Conservation (phyloP, 1,140 invertebrate species). For the Anoplolepis gracilipes region DNA sequence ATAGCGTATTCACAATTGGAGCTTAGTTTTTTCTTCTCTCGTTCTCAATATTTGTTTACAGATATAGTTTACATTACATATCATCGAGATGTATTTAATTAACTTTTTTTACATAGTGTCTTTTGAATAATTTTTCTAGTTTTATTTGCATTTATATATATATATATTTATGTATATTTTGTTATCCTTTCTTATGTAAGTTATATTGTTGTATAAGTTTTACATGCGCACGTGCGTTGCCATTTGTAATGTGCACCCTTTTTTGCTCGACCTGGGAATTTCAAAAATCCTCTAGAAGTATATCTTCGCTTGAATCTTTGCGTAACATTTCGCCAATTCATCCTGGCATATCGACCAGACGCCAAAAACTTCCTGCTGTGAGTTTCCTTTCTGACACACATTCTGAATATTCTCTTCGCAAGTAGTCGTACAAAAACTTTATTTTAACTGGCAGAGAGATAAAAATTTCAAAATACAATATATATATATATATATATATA, state of each 20-base stretch:
- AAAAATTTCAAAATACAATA: neutral
- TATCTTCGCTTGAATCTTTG: neutral
- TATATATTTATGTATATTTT: neutral
- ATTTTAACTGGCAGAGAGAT: neutral
- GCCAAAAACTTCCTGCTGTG: conserved; percentile 14
- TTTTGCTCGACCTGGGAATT: neutral
- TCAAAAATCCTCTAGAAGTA: conserved; percentile 16
- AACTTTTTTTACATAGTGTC: neutral
- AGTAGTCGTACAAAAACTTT: neutral
- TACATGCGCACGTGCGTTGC: neutral
- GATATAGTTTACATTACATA: neutral
- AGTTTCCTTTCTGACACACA: conserved; percentile 7
- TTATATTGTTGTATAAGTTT: neutral
- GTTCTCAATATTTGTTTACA: neutral
- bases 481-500: no score
- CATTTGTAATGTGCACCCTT: neutral
- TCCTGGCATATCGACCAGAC: conserved; percentile 10
- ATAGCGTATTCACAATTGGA: neutral
- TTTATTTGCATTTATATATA: neutral
- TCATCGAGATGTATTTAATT: neutral
- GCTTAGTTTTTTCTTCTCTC: neutral
- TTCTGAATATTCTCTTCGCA: conserved; percentile 4
- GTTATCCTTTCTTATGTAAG: neutral
- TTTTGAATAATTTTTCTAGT: neutral
- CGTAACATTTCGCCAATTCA: conserved; percentile 13